Evolutionary conservation across 2,888 invertebrate species (phyloP).

Genomic region (Thelaira solivaga): DNA sequence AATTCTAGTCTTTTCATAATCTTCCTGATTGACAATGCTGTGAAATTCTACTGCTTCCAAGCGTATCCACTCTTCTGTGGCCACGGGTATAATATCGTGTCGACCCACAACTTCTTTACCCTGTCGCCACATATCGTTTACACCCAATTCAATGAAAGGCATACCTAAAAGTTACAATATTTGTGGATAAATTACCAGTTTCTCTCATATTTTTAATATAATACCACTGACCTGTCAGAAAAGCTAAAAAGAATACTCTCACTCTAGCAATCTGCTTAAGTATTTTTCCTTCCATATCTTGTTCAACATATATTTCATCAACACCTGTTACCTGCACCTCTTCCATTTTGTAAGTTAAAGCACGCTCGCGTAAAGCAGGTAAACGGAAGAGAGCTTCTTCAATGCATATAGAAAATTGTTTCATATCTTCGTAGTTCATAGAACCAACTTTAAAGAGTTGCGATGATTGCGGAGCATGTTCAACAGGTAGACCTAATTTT

Average conservation of each 20-base stretch:
- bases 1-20: constrained; percentile 89
- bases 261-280: constrained; percentile 96
- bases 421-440: constrained; percentile 91
- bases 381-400: constrained; percentile 95
- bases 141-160: constrained; percentile 97
- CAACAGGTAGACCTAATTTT: constrained; percentile 95
- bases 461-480: constrained; percentile 97
- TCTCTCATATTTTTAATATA: background rate
- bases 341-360: constrained; percentile 95
- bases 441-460: constrained; percentile 97
- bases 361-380: constrained; percentile 90
- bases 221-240: constrained; percentile 85
- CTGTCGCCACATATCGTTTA: constrained; percentile 98
- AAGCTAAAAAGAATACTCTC: constrained; percentile 95
- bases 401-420: constrained; percentile 92
- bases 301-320: constrained; percentile 94
- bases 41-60: constrained; percentile 97
- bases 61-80: constrained; percentile 99
- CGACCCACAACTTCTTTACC: constrained; percentile 99
- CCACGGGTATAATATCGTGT: constrained; percentile 98
- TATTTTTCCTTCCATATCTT: constrained; percentile 89
- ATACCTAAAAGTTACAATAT: constrained; percentile 81
- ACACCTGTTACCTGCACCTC: constrained; percentile 95
- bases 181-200: too few relatives aligned
- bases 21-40: constrained; percentile 92